Evolutionary conservation across 2,113 vertebrate species (phyloP).

Genomic region (Camelus bactrianus): DNA sequence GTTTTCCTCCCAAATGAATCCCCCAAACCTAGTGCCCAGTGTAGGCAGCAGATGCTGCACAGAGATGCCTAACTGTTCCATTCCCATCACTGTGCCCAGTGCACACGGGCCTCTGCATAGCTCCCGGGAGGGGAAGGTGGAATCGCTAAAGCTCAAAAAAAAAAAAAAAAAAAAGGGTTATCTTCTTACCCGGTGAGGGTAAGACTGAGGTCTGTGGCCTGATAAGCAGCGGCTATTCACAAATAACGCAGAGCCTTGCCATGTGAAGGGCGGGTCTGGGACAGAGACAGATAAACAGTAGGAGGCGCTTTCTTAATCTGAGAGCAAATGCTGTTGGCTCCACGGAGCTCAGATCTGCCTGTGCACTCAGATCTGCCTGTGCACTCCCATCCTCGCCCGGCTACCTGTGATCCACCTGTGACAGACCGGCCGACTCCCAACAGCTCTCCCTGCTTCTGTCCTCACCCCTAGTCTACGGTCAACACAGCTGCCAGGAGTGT

Average conservation of each 20-base stretch:
- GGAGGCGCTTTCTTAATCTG: background rate
- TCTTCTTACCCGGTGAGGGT: background rate
- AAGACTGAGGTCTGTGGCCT: rapidly evolving
- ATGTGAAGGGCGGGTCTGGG: background rate
- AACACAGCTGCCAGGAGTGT: background rate
- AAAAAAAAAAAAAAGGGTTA: background rate
- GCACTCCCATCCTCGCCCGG: background rate
- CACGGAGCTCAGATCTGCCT: background rate
- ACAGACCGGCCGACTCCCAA: background rate
- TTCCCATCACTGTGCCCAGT: background rate
- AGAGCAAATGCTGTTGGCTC: background rate
- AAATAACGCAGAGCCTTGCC: background rate
- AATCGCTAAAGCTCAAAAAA: background rate
- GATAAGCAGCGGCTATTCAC: background rate
- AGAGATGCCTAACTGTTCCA: background rate
- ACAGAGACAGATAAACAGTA: background rate
- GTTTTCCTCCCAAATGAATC: background rate
- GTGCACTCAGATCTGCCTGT: background rate
- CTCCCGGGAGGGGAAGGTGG: background rate
- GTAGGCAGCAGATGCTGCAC: rapidly evolving
- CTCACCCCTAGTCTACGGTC: background rate
- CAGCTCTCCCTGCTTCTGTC: background rate
- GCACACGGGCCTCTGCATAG: background rate
- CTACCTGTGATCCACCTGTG: too few species aligned
- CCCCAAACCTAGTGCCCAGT: background rate